Conservation (phyloP, 2,797 vertebrate species). For the Gephyroberyx darwinii region DNA sequence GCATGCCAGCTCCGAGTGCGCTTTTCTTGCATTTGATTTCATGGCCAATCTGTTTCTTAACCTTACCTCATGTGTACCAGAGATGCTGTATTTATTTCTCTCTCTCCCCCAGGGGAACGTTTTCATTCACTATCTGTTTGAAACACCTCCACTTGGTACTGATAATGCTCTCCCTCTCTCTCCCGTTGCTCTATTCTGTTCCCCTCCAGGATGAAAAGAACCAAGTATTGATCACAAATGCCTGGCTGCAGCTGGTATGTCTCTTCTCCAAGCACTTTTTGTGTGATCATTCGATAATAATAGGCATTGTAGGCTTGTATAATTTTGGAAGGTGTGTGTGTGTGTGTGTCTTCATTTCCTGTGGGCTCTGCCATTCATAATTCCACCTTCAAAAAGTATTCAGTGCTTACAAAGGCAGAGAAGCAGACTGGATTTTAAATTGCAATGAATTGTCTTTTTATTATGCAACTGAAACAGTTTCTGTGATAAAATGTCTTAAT, state of each 20-base stretch:
- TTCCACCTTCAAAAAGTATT: not conserved
- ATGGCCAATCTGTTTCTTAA: constrained; percentile 48
- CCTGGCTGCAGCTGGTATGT: constrained; percentile 92
- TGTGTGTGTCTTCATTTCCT: constrained; percentile 16
- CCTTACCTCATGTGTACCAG: constrained; percentile 52
- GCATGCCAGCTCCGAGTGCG: not conserved
- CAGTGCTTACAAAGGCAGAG: constrained; percentile 17
- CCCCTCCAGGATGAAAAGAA: constrained; percentile 90
- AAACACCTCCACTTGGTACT: constrained; percentile 28
- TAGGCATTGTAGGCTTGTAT: constrained; percentile 27
- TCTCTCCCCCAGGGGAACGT: constrained; percentile 25
- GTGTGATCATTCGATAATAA: constrained; percentile 29
- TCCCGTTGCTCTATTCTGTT: constrained; percentile 35
- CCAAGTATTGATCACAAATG: constrained; percentile 91
- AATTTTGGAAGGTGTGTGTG: constrained; percentile 45
- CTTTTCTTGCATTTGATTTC: constrained; percentile 19
- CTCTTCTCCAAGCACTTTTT: constrained; percentile 15
- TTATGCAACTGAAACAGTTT: constrained; percentile 1
- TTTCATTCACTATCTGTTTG: constrained; percentile 39
- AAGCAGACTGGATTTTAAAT: constrained; percentile 12
- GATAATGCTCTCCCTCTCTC: constrained; percentile 35
- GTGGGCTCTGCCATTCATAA: constrained; percentile 15
- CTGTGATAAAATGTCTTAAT: not conserved
- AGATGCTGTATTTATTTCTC: constrained; percentile 27
- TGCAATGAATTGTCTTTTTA: constrained; percentile 11